A percentile compares a stretch with the other conserved stretches of the same genome.
These are phyloP conservation scores for Holocentrus rufus DNA, from an alignment of 2,797 vertebrate species.

Conservation along the genomic window DNA sequence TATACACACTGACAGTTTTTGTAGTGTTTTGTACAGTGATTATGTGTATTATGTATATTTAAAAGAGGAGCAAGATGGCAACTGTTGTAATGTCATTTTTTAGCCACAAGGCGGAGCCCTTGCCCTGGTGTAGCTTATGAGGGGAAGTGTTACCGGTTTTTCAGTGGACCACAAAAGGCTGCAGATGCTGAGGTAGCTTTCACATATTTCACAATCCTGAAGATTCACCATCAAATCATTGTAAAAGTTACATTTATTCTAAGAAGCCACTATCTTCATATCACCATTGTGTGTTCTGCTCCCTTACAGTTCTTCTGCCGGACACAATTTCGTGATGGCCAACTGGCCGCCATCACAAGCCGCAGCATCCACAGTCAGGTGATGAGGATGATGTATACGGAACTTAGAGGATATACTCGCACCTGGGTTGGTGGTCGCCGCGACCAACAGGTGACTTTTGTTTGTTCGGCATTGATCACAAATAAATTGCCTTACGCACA, in stretches of 20 bases:
- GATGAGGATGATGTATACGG: slow-evolving; percentile 55
- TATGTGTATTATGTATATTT: no score
- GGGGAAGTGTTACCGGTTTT: slow-evolving; percentile 67
- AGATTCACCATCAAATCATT: not conserved
- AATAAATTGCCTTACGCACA: not conserved
- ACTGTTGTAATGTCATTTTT: slow-evolving; percentile 40
- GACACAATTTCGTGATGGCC: slow-evolving; percentile 45
- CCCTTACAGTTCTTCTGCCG: slow-evolving; percentile 67
- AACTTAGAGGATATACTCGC: slow-evolving; percentile 28
- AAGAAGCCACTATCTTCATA: not conserved
- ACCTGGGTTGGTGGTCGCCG: slow-evolving; percentile 73
- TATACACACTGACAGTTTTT: not conserved
- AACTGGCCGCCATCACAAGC: slow-evolving; percentile 73
- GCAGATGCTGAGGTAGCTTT: slow-evolving; percentile 63
- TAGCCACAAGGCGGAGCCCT: slow-evolving; percentile 51
- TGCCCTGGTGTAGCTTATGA: slow-evolving; percentile 48
- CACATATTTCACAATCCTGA: not conserved
- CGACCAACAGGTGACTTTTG: slow-evolving; percentile 51
- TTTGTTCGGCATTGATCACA: no score
- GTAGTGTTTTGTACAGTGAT: no score
- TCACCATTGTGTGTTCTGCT: not conserved
- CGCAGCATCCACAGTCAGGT: slow-evolving; percentile 49
- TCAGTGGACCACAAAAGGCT: slow-evolving; percentile 38
- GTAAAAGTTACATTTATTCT: not conserved
- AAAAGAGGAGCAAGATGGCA: not conserved